phyloP scores from a whole-genome alignment of 2,797 vertebrate species.

The Okamejei kenojei region DNA sequence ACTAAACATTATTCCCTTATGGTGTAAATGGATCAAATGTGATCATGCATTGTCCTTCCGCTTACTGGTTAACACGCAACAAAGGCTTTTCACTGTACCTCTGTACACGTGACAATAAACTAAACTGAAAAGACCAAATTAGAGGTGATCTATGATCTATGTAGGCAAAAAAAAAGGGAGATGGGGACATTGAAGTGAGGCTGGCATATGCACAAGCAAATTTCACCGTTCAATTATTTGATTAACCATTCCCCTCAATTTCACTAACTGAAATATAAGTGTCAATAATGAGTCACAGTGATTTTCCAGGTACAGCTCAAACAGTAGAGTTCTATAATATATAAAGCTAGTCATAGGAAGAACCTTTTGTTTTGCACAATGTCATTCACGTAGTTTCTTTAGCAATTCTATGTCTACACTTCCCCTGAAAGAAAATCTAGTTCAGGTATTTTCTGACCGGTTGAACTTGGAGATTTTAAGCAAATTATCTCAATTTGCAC shows the following conservation, averaged over 20 bases:
- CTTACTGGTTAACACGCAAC: too few relatives aligned
- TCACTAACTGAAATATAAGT: neutral
- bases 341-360: neutral
- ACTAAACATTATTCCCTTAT: too few relatives aligned
- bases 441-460: neutral
- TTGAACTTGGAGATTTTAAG: neutral
- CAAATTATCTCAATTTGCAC: neutral
- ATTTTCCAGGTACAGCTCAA: neutral
- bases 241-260: neutral
- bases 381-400: conserved; percentile 9
- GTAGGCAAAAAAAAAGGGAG: neutral
- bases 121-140: neutral
- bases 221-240: neutral
- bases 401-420: neutral
- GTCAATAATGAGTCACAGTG: neutral
- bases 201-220: neutral
- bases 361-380: neutral
- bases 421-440: neutral
- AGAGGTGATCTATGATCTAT: neutral
- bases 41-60: too few relatives aligned
- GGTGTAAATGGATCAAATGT: too few relatives aligned
- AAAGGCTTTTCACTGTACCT: too few relatives aligned
- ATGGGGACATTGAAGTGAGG: neutral
- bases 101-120: too few relatives aligned
- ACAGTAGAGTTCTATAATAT: neutral